Percentiles rank a stretch among this genome's conserved stretches.
Evolutionary conservation across 2,888 invertebrate species (phyloP).

Genomic region (Cheilosia variabilis): DNA sequence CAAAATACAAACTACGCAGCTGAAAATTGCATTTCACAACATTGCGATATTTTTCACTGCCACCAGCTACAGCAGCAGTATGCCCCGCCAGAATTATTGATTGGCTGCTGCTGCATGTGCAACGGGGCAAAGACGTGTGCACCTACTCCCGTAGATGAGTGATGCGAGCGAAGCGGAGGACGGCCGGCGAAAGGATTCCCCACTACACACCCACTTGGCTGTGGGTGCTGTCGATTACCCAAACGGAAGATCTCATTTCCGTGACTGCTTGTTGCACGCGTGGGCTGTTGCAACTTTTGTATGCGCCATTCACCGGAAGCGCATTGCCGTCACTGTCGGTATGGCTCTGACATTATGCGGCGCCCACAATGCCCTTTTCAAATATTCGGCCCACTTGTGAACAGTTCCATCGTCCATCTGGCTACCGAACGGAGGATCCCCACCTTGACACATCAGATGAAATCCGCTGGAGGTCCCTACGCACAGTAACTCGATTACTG

Average conservation of each 20-base stretch:
- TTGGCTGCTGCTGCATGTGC: slow-evolving; percentile 61
- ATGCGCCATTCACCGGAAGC: slow-evolving; percentile 66
- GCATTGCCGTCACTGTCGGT: slow-evolving; percentile 38
- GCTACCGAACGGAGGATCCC: slow-evolving; percentile 28
- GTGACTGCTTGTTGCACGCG: slow-evolving; percentile 64
- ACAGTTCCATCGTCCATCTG: no score
- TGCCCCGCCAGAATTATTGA: slow-evolving; percentile 53
- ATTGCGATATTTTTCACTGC: slow-evolving; percentile 59
- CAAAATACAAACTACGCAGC: slow-evolving; percentile 64
- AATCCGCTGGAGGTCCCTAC: slow-evolving; percentile 43
- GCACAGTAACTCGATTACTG: slow-evolving; percentile 19
- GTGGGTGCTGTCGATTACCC: slow-evolving; percentile 39
- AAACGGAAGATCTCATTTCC: slow-evolving; percentile 68
- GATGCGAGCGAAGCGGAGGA: slow-evolving; percentile 45
- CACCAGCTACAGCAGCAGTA: slow-evolving; percentile 16
- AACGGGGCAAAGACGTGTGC: slow-evolving; percentile 4
- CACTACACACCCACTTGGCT: background rate
- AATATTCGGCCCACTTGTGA: slow-evolving; percentile 15
- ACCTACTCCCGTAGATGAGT: slow-evolving; percentile 22
- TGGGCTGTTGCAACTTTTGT: slow-evolving; percentile 45
- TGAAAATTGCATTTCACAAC: slow-evolving; percentile 65
- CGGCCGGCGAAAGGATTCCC: slow-evolving; percentile 24
- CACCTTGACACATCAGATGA: slow-evolving; percentile 45
- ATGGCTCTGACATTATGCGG: slow-evolving; percentile 28
- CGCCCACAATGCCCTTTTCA: slow-evolving; percentile 60